Evolutionary conservation across 2,113 vertebrate species (phyloP), one percentile per base, ranked within the genome.

Genomic region (Centropus bengalensis): DNA sequence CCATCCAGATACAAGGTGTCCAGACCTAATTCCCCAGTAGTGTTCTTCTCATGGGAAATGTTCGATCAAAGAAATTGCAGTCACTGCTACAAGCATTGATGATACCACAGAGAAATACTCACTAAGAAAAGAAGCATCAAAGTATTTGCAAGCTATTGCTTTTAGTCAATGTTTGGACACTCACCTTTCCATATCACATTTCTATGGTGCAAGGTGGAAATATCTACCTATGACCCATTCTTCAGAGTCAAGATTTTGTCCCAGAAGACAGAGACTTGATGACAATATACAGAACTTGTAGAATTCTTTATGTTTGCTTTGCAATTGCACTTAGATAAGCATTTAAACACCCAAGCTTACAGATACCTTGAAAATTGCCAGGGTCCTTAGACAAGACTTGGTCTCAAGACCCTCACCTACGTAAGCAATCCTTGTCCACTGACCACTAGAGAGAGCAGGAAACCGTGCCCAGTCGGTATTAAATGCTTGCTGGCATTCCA

Each of bases 391-490:
- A 33, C 2, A 77, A 52, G 84, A 51, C 19, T 69, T 2, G 6
- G 17, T 64, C 42, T 63, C 26, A 52, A 73, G 54, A 30, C 13
- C 19, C 18, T 74, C 59, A 47, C 18, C 21, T 1, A 8, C 11
- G 17, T 4, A 32, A 89, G 45, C 8, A 77, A 38, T 26, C 44
- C 47, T 20, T 56, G 12, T 19, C 5, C 68, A n/a, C 16, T 59
- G 59, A 52, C 32, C 0, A 0, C 4, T 36, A 63, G 30, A 66
- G 26, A 40, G 44, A 63, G 26, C 44, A 52, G 33, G 24, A 14
- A 28, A 17, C 16, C 26, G 26, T 30, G 30, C 59, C 47, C 64
- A 75, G 68, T 12, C 68, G 83, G 14, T 27, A 27, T 56, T 22
- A 30, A 66, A 63, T 52, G 14, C 36, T 33, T 68, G 33, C 36